Conservation (phyloP, 2,797 vertebrate species). For the Ceryle rudis region DNA sequence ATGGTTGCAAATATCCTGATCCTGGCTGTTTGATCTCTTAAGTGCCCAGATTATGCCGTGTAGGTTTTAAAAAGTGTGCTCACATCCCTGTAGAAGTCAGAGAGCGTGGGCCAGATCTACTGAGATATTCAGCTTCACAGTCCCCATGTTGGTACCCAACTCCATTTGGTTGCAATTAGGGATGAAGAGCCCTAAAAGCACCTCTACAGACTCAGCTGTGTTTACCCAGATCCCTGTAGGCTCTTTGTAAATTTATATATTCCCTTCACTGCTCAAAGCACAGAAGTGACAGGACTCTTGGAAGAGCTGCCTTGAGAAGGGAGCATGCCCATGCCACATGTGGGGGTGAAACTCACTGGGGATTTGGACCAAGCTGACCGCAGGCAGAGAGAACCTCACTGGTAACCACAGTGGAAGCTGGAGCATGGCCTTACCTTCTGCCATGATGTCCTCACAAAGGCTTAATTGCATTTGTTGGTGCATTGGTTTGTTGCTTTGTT, state of each 20-base stretch:
- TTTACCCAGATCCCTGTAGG: not conserved
- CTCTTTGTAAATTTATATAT: not conserved
- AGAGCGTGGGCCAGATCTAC: not conserved
- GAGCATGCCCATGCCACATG: fast-evolving
- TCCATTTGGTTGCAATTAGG: not conserved
- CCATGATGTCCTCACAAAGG: not conserved
- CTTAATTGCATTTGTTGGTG: not conserved
- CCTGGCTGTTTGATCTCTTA: not conserved
- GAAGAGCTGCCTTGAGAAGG: not conserved
- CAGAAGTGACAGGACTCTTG: not conserved
- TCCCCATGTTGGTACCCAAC: not conserved
- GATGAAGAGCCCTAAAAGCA: not conserved
- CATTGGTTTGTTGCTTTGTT: not conserved
- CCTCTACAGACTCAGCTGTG: not conserved
- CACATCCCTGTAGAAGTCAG: not conserved
- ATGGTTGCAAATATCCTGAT: not conserved
- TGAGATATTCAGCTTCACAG: not conserved
- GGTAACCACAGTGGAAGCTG: not conserved
- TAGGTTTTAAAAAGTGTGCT: not conserved
- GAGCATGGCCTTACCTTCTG: not conserved
- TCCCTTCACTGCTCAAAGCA: fast-evolving
- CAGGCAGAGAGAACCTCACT: not conserved
- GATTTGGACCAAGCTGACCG: not conserved
- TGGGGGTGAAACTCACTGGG: not conserved
- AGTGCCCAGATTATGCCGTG: not conserved